Evolutionary conservation across 2,888 invertebrate genomes (phyloP), one percentile per base, ranked within the genome.

Genomic region (Poecilobothrus nobilitatus): DNA sequence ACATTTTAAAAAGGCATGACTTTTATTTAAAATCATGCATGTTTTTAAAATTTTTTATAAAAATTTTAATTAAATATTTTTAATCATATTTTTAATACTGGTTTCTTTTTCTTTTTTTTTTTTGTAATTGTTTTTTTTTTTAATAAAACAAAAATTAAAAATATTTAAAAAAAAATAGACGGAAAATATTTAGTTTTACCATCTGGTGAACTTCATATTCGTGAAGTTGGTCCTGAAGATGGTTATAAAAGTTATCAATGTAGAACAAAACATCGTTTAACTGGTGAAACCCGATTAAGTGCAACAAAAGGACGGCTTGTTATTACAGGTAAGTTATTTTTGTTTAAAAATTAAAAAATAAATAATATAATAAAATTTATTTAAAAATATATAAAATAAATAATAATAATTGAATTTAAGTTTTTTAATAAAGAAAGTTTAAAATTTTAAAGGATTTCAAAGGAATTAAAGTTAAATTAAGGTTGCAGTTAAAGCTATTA

Each of bases 181-280:
- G 95, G 94, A 76, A 95, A 97, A 87, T 95, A 95, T 80, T 88
- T 96, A 82, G 95, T 97, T 65, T 85, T 97, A 71, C 93, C 95
- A 74, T 94, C 95, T 77, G 97, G 97, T 73, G 96, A 97, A 83
- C 86, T 97, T 73, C 96, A 97, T 83, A 95, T 97, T 77, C 89
- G 94, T 78, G 94, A 96, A 85, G 95, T 96, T 71, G 92, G 93
- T 81, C 94, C 94, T 72, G 94, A 94, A 81, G 96, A 97, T 82
- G 94, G 94, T 72, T 93, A 92, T 83, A 94, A 94, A 83, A 92
- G 93, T 71, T 95, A 95, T 81, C 94, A 95, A 83, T 95, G 95
- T 81, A 89, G 95, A 76, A 95, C 95, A 70, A 94, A 94, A 81
- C 95, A 95, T 80, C 88, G 94, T 77, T 86, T 95, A 68, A 95